phyloP scores from a whole-genome alignment of 37 sponge, comb jelly and placozoan genomes.

The Amphimedon queenslandica region DNA sequence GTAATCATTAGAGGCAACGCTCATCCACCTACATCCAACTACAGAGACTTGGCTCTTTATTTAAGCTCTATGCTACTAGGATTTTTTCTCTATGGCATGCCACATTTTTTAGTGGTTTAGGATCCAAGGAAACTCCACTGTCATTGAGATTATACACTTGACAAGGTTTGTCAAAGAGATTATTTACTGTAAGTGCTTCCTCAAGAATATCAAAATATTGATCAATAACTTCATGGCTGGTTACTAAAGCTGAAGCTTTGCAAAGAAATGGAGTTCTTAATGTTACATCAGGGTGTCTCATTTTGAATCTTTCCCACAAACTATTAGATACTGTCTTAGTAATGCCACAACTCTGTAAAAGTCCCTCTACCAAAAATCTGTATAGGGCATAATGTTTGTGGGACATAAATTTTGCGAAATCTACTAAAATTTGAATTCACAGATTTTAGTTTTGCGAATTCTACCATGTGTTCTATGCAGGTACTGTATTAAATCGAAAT shows the following conservation, averaged over 20 bases:
- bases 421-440: conserved; percentile 4
- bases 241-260: conserved; percentile 1
- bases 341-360: neutral
- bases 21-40: conserved; percentile 33
- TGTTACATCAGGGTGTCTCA: conserved; percentile 6
- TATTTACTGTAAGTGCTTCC: conserved; percentile 15
- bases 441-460: no score
- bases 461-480: no score
- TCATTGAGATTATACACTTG: conserved; percentile 41
- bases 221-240: conserved; percentile 16
- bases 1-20: conserved; percentile 33
- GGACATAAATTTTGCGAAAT: no score
- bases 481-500: no score
- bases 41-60: conserved; percentile 32
- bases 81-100: conserved; percentile 5
- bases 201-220: conserved; percentile 36
- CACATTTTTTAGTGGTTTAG: no score
- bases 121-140: conserved; percentile 26
- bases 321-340: conserved; percentile 4
- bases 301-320: conserved; percentile 24
- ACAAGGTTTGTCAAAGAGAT: conserved; percentile 20
- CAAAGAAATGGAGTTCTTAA: conserved; percentile 5
- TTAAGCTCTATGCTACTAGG: conserved; percentile 6
- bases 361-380: neutral
- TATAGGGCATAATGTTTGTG: no score